A percentile compares a stretch with the other conserved stretches of the same genome.
These are phyloP conservation scores for Oreochromis mossambicus DNA, from an alignment of 2,797 vertebrate species.

Conservation along the genomic window DNA sequence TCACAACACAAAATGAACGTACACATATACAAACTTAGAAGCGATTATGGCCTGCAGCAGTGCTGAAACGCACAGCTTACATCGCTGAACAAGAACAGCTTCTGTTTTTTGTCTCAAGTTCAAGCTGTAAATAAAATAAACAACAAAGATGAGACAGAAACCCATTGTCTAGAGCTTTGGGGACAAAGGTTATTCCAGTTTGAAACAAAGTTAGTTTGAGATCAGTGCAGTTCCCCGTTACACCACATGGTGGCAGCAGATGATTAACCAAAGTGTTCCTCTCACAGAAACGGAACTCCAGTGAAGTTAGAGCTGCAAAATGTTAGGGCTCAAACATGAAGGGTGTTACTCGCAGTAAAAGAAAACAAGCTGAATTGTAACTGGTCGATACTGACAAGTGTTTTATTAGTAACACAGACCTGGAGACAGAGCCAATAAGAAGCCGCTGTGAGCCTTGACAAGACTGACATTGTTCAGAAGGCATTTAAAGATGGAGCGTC, in stretches of 20 bases:
- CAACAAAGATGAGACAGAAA: background rate
- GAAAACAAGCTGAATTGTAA: slow-evolving; percentile 39
- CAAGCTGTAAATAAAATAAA: background rate
- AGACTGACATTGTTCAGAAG: slow-evolving; percentile 73
- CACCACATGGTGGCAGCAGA: slow-evolving; percentile 51
- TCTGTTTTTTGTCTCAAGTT: background rate
- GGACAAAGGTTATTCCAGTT: background rate
- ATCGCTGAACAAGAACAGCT: background rate
- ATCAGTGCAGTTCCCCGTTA: background rate
- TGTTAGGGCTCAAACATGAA: background rate
- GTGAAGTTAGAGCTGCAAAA: background rate
- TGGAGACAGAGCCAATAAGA: slow-evolving; percentile 74
- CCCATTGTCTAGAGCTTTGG: background rate
- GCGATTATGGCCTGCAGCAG: background rate
- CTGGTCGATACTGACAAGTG: slow-evolving; percentile 75
- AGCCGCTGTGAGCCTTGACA: slow-evolving; percentile 68
- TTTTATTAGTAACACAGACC: slow-evolving; percentile 82
- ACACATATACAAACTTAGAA: background rate
- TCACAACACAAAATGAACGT: background rate
- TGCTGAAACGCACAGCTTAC: background rate
- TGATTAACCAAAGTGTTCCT: background rate
- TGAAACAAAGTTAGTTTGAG: background rate
- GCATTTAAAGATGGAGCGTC: slow-evolving; percentile 65
- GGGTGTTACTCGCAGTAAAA: background rate
- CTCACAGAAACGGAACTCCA: background rate